Evolutionary conservation across 2,888 invertebrate species (phyloP).

Genomic region (Macrosoma leucophasiata): DNA sequence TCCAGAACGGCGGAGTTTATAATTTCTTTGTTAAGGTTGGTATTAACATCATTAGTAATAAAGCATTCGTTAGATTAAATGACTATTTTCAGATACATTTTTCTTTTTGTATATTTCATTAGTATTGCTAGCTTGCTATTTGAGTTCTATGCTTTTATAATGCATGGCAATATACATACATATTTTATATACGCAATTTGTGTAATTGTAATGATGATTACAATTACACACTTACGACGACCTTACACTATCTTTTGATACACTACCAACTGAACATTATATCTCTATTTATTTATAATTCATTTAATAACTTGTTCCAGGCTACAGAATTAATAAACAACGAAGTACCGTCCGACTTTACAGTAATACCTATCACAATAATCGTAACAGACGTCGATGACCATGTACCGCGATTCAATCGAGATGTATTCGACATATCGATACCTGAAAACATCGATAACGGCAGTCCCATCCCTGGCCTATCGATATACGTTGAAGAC

Average conservation of each 20-base stretch:
- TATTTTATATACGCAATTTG: background rate
- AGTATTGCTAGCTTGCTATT: too few species aligned
- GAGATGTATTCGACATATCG: constrained; percentile 78
- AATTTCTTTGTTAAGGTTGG: constrained; percentile 78
- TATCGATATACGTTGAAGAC: constrained; percentile 84
- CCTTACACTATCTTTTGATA: too few species aligned
- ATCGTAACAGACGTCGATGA: constrained; percentile 88
- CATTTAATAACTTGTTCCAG: constrained; percentile 38
- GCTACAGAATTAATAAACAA: constrained; percentile 85
- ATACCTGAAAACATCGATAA: constrained; percentile 86
- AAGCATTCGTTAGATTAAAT: too few species aligned
- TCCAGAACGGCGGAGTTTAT: constrained; percentile 87
- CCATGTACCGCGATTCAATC: constrained; percentile 82
- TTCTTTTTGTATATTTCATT: too few species aligned
- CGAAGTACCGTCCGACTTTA: constrained; percentile 80
- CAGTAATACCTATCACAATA: constrained; percentile 82
- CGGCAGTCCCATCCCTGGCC: constrained; percentile 80
- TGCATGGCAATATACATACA: too few species aligned
- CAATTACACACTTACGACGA: too few species aligned
- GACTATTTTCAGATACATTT: too few species aligned
- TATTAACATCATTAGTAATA: background rate
- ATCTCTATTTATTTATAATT: constrained; percentile 3
- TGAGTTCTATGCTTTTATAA: too few species aligned
- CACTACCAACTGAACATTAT: too few species aligned
- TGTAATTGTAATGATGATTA: background rate